Base-by-base conservation (phyloP, 2,888 invertebrate genomes). In the Dryocosmus kuriphilus region DNA sequence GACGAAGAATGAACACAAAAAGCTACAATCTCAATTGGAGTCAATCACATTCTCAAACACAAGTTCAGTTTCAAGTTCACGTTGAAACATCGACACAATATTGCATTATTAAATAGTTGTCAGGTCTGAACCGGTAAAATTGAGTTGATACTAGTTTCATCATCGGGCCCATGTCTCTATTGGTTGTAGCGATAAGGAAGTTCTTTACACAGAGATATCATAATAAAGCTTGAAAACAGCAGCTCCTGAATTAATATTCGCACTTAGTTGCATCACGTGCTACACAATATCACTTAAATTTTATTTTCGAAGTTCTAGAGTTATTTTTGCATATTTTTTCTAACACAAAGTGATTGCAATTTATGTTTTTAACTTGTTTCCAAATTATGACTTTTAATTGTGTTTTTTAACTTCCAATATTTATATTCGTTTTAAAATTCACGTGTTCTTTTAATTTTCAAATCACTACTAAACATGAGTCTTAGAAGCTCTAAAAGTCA, bases 101-200 rank as follows among this genome's bases (percentile, higher is more conserved):
- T 71, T 71, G 51, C 30, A 7, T 14, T 71, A 51, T 71, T 30
- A 71, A 51, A 71, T 46, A 71, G 32, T 51, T 51, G n/a, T 32
- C 19, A 71, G 51, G 51, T 71, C 19, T 71, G 14, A 71, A 71
- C 51, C 32, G 71, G 71, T 71, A 71, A 71, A 9, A 14, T 11
- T 55, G 46, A 71, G 71, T 71, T 51, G n/a, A 71, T 51, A 71
- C 71, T 51, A 71, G 71, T 71, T 71, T 51, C 30, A 71, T 32
- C 38, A 65, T 65, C 41, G 24, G 41, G 27, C n/a, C 30, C 71
- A 71, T 14, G 19, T 30, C 30, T 30, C 51, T 71, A 71, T 71
- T 71, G 51, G 27, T n/a, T 51, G 71, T 11, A 6, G 27, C 71
- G 71, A 71, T 71, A 71, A 71, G 51, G 30, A n/a, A 46, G 30